phyloP scores from a whole-genome alignment of 2,888 invertebrate genomes.

The Callimorpha dominula region DNA sequence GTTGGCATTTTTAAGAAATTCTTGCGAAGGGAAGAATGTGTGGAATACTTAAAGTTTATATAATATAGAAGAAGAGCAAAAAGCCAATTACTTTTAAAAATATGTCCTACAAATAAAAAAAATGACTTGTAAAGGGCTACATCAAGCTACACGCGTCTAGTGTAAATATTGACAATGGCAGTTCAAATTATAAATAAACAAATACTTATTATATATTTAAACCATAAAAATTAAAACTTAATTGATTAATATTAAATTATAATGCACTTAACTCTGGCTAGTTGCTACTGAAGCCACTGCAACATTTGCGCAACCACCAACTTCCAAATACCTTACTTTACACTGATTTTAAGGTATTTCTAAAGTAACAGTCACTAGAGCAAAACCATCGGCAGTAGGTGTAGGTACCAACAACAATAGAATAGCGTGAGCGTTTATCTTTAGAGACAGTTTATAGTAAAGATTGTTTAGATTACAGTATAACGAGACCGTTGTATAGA shows the following conservation, averaged over 20 bases:
- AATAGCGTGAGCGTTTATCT: slow-evolving; percentile 33
- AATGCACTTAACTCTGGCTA: not conserved
- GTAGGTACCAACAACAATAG: not conserved
- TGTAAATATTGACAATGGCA: too few species aligned
- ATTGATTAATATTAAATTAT: not conserved
- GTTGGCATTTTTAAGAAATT: too few species aligned
- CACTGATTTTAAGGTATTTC: not conserved
- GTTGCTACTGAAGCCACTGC: not conserved
- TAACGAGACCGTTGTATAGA: slow-evolving; percentile 31
- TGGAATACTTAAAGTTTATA: too few species aligned
- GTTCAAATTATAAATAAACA: too few species aligned
- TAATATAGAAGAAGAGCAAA: too few species aligned
- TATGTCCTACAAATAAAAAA: too few species aligned
- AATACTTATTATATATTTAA: too few species aligned
- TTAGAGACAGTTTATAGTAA: slow-evolving; percentile 20
- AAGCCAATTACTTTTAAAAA: too few species aligned
- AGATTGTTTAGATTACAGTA: slow-evolving; percentile 1
- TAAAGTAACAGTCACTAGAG: not conserved
- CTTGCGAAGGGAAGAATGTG: too few species aligned
- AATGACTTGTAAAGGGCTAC: too few species aligned
- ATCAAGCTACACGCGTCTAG: too few species aligned
- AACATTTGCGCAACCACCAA: not conserved
- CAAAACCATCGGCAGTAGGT: not conserved
- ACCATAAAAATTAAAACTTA: too few species aligned
- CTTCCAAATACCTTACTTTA: not conserved